Base-by-base conservation (phyloP, 2,113 vertebrate genomes). In the Tenrec ecaudatus region DNA sequence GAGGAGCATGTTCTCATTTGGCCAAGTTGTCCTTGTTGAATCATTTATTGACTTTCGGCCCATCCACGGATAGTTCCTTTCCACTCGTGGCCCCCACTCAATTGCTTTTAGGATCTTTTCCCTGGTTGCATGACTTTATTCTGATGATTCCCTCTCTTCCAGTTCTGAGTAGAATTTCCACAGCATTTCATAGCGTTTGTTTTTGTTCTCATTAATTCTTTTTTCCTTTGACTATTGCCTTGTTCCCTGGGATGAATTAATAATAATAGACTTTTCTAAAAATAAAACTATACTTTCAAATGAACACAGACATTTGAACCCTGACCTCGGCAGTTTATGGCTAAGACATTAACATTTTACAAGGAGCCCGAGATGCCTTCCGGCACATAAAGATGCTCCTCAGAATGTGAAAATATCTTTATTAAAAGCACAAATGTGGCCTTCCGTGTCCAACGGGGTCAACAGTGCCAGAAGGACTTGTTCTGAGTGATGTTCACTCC, bases 201-300 rank as follows among this genome's bases (percentile, higher is more conserved):
- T 86, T 60, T 33, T 64, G 53, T 68, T 53, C 19, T 36, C 62
- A 10, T n/a, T 69, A 58, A n/a, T 58, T 78, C 53, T 33, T 43
- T 40, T 43, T 25, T 29, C 29, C 53, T 76, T 43, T 66, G 25
- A 66, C 25, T 36, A 23, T 27, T 33, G 27, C 57, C 38, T 43
- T 29, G 31, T 82, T 86, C 57, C 40, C 27, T 71, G 19, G 27
- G 64, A 31, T 31, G 27, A 64, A 78, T 36, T 53, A 82, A 88
- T 87, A 60, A n/a, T 14, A 88, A 83, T 27, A 38, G 71, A 57
- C 36, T n/a, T 4, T 87, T 88, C 79, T 83, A 53, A 71, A 91
- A 71, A 27, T 43, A 38, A 68, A 43, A 4, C 27, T 94, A 78
- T 77, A n/a, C 27, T 62, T 83, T 62, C 20, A 88, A 78, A 60